Conservation (phyloP, 2,113 vertebrate genomes). For the Prunella fulvescens region DNA sequence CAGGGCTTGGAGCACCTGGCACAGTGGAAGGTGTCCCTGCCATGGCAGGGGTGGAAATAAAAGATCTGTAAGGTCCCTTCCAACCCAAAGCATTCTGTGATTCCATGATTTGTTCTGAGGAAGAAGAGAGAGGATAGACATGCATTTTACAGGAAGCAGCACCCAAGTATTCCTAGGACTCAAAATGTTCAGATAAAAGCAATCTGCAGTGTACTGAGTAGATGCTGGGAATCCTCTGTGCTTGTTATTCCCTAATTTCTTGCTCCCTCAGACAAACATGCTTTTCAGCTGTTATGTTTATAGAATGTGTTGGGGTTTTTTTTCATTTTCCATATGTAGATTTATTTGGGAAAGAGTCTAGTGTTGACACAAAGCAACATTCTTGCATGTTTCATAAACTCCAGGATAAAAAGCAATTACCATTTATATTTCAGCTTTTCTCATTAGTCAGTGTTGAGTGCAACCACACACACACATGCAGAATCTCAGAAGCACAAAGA, state of each 20-base stretch:
- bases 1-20: rapidly evolving
- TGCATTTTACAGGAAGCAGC: background rate
- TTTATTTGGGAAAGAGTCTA: background rate
- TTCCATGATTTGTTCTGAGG: background rate
- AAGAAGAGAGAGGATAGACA: background rate
- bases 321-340: background rate
- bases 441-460: background rate
- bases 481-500: background rate
- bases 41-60: background rate
- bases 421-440: background rate
- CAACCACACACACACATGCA: background rate
- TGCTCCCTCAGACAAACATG: background rate
- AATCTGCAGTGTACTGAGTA: background rate
- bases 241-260: background rate
- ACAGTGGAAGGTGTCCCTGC: background rate
- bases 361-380: background rate
- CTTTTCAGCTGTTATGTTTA: background rate
- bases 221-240: background rate
- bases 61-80: background rate
- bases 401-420: background rate
- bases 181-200: background rate
- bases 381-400: background rate
- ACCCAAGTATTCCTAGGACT: background rate
- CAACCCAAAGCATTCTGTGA: background rate
- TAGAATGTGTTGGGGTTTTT: background rate